phyloP scores from a whole-genome alignment of 2,113 vertebrate genomes.

The Paramisgurnus dabryanus region DNA sequence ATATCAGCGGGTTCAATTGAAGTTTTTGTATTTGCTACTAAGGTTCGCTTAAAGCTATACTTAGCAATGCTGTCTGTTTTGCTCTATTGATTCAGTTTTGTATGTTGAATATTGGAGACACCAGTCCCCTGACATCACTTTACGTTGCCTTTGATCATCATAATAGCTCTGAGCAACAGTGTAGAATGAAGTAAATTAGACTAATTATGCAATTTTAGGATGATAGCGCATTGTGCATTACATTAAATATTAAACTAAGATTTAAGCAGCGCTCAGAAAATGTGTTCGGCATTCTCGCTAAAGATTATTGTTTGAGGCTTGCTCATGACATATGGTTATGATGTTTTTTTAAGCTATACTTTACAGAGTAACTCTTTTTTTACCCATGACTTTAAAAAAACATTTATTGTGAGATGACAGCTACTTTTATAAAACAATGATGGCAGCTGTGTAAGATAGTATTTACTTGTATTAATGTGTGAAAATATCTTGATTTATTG shows the following conservation, averaged over 20 bases:
- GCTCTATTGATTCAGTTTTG: conserved; percentile 78
- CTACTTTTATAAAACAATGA: neutral
- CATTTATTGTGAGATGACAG: conserved; percentile 14
- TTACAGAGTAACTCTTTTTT: neutral
- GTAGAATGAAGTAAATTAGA: conserved; percentile 66
- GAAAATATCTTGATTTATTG: neutral
- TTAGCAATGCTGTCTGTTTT: conserved; percentile 78
- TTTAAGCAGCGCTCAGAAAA: conserved; percentile 46
- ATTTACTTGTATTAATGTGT: neutral
- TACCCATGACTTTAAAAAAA: neutral
- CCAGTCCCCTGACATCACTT: conserved; percentile 73
- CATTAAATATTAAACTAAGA: conserved; percentile 59
- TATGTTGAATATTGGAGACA: conserved; percentile 70
- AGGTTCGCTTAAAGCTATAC: conserved; percentile 80
- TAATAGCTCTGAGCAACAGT: conserved; percentile 68
- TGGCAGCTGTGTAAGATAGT: neutral
- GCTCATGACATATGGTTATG: neutral
- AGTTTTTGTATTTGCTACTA: conserved; percentile 74
- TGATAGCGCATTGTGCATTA: conserved; percentile 56
- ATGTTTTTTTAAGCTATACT: conserved; percentile 1
- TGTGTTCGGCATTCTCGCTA: conserved; percentile 49
- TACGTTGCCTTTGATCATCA: conserved; percentile 71
- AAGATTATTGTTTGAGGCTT: conserved; percentile 48
- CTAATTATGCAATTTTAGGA: conserved; percentile 63
- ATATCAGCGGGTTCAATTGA: conserved; percentile 71